These are phyloP conservation scores for Abrostola triplasia DNA, from an alignment of 2,888 invertebrate genomes.

Conservation along the genomic window DNA sequence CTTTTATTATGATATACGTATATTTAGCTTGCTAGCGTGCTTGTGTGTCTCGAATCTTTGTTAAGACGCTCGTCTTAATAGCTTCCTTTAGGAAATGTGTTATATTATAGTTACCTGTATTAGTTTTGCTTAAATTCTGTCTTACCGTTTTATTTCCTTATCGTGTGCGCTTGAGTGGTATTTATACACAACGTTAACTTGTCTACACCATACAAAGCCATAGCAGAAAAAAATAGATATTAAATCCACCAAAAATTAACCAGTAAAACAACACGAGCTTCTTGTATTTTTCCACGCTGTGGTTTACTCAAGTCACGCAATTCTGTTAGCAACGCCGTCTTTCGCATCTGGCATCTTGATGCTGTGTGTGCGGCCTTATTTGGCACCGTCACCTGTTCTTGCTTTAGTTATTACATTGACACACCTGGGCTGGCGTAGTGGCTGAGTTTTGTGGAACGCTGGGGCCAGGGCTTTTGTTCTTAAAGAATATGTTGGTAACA, in stretches of 20 bases:
- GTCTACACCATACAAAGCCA: too few relatives aligned
- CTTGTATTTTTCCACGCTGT: slow-evolving; percentile 39
- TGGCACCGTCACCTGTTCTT: slow-evolving; percentile 52
- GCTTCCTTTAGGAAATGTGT: too few relatives aligned
- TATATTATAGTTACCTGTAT: too few relatives aligned
- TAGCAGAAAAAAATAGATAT: not conserved
- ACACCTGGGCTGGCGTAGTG: slow-evolving; percentile 27
- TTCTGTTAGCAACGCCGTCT: slow-evolving; percentile 34
- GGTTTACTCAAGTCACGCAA: slow-evolving; percentile 45
- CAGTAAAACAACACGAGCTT: slow-evolving; percentile 7
- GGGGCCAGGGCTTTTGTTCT: not conserved
- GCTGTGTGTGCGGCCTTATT: slow-evolving; percentile 44
- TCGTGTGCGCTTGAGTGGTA: not conserved
- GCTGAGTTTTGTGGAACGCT: not conserved
- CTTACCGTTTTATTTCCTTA: too few relatives aligned
- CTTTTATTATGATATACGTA: slow-evolving; percentile 37
- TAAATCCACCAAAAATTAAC: slow-evolving; percentile 13
- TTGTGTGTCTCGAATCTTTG: slow-evolving; percentile 20
- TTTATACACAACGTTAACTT: not conserved
- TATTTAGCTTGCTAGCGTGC: slow-evolving; percentile 5
- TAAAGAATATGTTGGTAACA: not conserved
- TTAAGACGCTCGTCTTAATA: slow-evolving; percentile 13
- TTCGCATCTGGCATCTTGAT: slow-evolving; percentile 41
- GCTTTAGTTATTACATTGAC: slow-evolving; percentile 31
- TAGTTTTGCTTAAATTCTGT: too few relatives aligned